Evolutionary conservation across 2,888 invertebrate genomes (phyloP), one percentile per base, ranked within the genome.

Genomic region (Crematogaster levior): DNA sequence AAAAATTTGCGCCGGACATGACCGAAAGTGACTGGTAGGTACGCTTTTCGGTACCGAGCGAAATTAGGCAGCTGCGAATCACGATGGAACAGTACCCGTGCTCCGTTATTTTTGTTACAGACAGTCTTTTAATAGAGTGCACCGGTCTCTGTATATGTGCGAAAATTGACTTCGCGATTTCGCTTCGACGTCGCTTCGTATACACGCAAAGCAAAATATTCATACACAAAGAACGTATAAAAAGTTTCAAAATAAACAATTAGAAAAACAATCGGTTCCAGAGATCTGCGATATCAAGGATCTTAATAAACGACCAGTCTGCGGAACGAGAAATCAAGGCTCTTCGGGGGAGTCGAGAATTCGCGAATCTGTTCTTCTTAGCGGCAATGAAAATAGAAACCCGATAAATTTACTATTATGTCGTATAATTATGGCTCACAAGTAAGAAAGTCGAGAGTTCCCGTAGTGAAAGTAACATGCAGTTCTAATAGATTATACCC

Each of bases 361-460:
- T 6, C 21, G 48, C 37, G 10, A 51, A 37, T n/a, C 40, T 3
- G 21, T 15, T 43, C 60, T 21, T 34, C 34, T 34, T 34, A 60
- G 40, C 15, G 21, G n/a, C 72, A 34, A 70, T 43, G 12, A 56
- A 53, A 56, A 30, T 30, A 27, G 68, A 56, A 56, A 46, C 34
- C 18, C 40, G 27, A 66, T 43, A 43, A 30, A 58, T 68, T 43
- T 24, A 46, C 70, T 34, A 43, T 30, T 56, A 34, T 34, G 43
- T 77, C 56, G 56, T 34, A 21, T 21, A 70, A 68, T 75, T 65
- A 43, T 18, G 21, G 27, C 18, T 24, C 12, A 18, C 30, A 58
- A 51, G 30, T 24, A 77, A 70, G 77, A 77, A 77, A 77, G 77
- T 56, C 30, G 56, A 68, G 77, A 68, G 56, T 48, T 61, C 60